Percentiles rank a stretch among this genome's conserved stretches.
These are phyloP conservation scores for Augochlorella aurata DNA, from an alignment of 2,888 invertebrate species.

Conservation along the genomic window DNA sequence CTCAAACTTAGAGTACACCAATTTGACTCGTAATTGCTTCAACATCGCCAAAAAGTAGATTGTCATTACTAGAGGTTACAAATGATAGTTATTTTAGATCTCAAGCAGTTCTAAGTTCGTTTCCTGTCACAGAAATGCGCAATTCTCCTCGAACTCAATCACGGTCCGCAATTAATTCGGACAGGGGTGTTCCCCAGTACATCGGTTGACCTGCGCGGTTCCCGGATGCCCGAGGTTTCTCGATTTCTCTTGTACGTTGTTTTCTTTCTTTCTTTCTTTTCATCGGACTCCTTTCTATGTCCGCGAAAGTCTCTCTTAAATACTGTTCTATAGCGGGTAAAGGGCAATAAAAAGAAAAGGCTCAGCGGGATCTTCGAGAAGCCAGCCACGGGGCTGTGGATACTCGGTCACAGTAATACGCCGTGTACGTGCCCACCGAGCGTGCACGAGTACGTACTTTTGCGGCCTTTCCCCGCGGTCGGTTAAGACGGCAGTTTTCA, in stretches of 20 bases:
- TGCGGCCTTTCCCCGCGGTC: constrained; percentile 48
- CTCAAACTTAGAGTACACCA: no score
- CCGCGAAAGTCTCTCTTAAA: constrained; percentile 67
- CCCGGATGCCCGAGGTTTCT: constrained; percentile 2
- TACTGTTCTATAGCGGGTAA: constrained; percentile 55
- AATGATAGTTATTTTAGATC: no score
- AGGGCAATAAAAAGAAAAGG: constrained; percentile 39
- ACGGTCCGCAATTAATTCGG: background rate
- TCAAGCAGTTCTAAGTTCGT: no score
- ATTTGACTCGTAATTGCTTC: no score
- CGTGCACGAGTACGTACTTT: constrained; percentile 64
- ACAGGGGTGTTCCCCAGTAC: background rate
- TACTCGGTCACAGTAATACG: constrained; percentile 66
- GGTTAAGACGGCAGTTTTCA: constrained; percentile 59
- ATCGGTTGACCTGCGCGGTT: background rate
- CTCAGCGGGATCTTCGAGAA: constrained; percentile 63
- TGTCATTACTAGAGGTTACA: no score
- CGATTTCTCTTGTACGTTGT: constrained; percentile 20
- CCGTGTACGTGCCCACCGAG: constrained; percentile 62
- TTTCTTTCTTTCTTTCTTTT: background rate
- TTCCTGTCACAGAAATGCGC: no score
- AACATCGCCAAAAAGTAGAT: no score
- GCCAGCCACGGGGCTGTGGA: constrained; percentile 55
- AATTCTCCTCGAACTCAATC: no score
- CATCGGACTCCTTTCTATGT: constrained; percentile 29